Conservation (phyloP, 2,888 invertebrate species). For the Conistra vaccinii region DNA sequence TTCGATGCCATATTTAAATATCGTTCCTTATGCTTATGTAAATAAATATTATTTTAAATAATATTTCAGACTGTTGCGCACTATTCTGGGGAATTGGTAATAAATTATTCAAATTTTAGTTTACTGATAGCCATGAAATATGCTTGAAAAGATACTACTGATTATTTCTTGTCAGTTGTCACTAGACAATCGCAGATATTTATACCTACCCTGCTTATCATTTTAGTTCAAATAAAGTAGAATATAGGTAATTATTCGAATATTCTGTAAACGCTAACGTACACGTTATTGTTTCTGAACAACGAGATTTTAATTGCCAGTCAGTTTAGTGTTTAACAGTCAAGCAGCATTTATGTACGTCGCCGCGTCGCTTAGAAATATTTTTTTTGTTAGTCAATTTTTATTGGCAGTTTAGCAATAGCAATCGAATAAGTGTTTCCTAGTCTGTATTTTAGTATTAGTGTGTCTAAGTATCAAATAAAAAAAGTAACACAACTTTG, state of each 20-base stretch:
- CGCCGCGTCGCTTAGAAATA: slow-evolving; percentile 25
- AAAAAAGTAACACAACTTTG: slow-evolving; percentile 54
- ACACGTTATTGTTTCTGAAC: slow-evolving; percentile 14
- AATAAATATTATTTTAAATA: slow-evolving; percentile 12
- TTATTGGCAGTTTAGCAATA: slow-evolving; percentile 60
- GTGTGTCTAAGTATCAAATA: slow-evolving; percentile 56
- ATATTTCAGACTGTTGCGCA: slow-evolving; percentile 23
- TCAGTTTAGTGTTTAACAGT: slow-evolving; percentile 48
- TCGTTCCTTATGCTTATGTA: slow-evolving; percentile 61
- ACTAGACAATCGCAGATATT: neutral
- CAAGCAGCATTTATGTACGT: slow-evolving; percentile 55
- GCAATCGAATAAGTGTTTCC: slow-evolving; percentile 68
- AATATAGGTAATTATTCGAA: neutral
- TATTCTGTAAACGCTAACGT: neutral
- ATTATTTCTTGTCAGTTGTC: neutral
- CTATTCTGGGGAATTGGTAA: slow-evolving; percentile 17
- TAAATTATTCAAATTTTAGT: neutral
- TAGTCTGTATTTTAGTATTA: slow-evolving; percentile 69
- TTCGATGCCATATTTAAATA: slow-evolving; percentile 66
- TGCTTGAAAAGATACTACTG: neutral
- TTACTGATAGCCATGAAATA: neutral
- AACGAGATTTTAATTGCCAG: slow-evolving; percentile 32
- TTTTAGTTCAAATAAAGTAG: neutral
- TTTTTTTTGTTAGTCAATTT: slow-evolving; percentile 35
- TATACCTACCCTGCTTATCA: neutral